phyloP scores from a whole-genome alignment of 2,888 invertebrate species.

The Elmis aenea region DNA sequence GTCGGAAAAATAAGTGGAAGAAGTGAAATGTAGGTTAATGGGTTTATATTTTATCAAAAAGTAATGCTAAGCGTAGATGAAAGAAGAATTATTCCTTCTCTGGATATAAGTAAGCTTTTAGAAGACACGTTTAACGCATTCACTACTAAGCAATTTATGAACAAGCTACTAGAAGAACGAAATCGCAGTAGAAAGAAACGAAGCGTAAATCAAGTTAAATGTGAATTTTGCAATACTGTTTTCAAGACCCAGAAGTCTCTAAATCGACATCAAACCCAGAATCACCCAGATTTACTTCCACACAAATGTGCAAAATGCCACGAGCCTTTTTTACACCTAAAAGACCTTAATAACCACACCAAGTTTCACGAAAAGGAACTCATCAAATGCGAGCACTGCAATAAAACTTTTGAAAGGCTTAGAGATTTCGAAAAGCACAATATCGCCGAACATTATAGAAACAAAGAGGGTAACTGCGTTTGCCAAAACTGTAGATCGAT shows the following conservation, averaged over 20 bases:
- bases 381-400: constrained; percentile 5
- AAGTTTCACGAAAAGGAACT: constrained; percentile 8
- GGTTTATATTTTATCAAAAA: too few relatives aligned
- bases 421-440: constrained; percentile 6
- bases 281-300: constrained; percentile 1
- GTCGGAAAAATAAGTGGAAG: too few relatives aligned
- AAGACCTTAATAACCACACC: constrained; percentile 4
- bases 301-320: neutral
- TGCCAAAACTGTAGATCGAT: neutral
- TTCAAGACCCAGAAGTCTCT: constrained; percentile 6
- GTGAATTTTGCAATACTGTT: constrained; percentile 3
- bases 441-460: constrained; percentile 4
- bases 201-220: constrained; percentile 1
- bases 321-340: constrained; percentile 4
- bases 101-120: too few relatives aligned
- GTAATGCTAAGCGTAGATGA: too few relatives aligned
- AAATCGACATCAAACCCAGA: constrained; percentile 2
- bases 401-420: constrained; percentile 6
- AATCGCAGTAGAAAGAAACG: neutral
- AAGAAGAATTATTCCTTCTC: too few relatives aligned
- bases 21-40: too few relatives aligned
- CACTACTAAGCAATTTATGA: constrained; percentile 4
- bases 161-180: neutral
- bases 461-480: constrained; percentile 1
- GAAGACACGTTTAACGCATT: neutral